Evolutionary conservation across 2,797 vertebrate genomes (phyloP).

Genomic region (Eurystomus glaucurus): DNA sequence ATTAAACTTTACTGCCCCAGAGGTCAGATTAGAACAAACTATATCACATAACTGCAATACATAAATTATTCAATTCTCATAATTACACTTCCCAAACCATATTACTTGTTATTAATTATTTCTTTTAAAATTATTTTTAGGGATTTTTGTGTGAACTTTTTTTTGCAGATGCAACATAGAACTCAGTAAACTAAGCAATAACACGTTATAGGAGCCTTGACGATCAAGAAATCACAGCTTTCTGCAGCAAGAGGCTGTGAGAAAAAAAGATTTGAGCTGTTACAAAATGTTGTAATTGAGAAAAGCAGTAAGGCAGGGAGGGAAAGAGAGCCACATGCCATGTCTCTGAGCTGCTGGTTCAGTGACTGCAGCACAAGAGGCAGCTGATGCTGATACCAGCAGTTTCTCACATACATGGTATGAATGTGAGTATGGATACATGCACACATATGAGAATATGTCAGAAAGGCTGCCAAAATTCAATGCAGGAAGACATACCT

Average conservation of each 20-base stretch:
- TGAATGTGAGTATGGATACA: neutral
- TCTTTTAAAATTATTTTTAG: neutral
- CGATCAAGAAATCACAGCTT: neutral
- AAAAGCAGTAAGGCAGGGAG: neutral
- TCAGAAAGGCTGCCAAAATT: neutral
- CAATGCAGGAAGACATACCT: neutral
- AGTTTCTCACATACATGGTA: neutral
- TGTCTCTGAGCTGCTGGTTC: neutral
- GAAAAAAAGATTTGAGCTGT: neutral
- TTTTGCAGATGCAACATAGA: neutral
- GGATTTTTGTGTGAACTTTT: accelerated
- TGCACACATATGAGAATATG: neutral
- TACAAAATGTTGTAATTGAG: neutral
- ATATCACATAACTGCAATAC: neutral
- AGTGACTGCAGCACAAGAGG: neutral
- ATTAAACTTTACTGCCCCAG: neutral
- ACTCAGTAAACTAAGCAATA: neutral
- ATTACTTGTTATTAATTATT: neutral
- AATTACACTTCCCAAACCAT: neutral
- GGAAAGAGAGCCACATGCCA: neutral
- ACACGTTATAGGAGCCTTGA: neutral
- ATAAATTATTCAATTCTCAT: neutral
- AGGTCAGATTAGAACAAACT: neutral
- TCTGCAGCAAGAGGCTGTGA: neutral
- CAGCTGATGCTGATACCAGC: neutral